Evolutionary conservation across 1,140 invertebrate species (phyloP).

Genomic region (Hycleus cichorii): DNA sequence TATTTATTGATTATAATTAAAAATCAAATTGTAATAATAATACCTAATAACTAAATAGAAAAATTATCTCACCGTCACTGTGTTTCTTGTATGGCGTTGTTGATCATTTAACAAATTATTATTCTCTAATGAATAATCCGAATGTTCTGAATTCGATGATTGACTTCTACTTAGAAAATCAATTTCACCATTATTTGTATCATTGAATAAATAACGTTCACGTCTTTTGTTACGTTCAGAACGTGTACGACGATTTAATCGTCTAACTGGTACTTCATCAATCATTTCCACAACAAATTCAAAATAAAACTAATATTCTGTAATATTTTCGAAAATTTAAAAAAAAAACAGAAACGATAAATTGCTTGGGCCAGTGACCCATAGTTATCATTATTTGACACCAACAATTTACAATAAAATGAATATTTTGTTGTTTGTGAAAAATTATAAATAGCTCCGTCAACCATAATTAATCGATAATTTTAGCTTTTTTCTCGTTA

Average conservation of each 20-base stretch:
- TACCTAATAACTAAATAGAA: too few relatives aligned
- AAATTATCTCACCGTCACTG: not conserved
- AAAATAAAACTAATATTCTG: conserved; percentile 1
- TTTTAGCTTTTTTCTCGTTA: too few relatives aligned
- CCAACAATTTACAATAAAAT: not conserved
- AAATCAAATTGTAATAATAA: too few relatives aligned
- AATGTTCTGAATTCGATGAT: conserved; percentile 9
- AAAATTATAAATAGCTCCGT: too few relatives aligned
- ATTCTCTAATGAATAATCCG: conserved; percentile 10
- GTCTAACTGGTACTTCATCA: conserved; percentile 19
- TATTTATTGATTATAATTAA: too few relatives aligned
- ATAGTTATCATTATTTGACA: conserved; percentile 11
- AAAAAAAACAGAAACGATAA: conserved; percentile 7
- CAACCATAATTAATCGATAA: too few relatives aligned
- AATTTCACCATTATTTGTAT: conserved; percentile 12
- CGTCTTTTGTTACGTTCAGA: conserved; percentile 34
- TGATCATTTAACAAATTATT: not conserved
- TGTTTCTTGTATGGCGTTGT: not conserved
- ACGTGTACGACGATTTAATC: conserved; percentile 29
- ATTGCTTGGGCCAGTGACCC: conserved; percentile 6
- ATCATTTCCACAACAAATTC: conserved; percentile 12
- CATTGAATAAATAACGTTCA: conserved; percentile 31
- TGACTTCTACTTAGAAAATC: conserved; percentile 13
- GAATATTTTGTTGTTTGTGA: too few relatives aligned
- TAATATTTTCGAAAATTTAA: not conserved